Evolutionary conservation across 2,113 vertebrate genomes (phyloP).

Genomic region (Sceloporus undulatus): DNA sequence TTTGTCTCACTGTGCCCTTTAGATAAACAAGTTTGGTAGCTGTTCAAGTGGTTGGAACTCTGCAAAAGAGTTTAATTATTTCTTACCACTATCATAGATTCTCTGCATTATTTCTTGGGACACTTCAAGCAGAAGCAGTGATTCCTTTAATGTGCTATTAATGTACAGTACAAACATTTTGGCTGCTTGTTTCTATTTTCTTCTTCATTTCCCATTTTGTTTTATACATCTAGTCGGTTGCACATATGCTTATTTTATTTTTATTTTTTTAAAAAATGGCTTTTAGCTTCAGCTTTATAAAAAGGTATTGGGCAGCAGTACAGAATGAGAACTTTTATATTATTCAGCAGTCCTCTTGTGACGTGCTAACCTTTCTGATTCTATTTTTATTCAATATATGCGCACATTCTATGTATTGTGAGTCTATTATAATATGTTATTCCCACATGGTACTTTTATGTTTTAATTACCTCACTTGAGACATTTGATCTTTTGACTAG

Average conservation of each 20-base stretch:
- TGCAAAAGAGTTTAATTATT: background rate
- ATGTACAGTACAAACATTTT: background rate
- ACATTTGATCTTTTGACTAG: background rate
- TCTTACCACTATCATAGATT: background rate
- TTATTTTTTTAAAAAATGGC: background rate
- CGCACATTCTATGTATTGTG: background rate
- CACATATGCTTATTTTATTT: background rate
- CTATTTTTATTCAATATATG: background rate
- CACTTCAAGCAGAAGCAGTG: background rate
- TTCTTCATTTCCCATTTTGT: background rate
- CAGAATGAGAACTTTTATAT: background rate
- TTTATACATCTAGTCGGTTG: slow-evolving; percentile 1
- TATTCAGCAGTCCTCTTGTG: background rate
- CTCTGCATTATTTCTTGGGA: background rate
- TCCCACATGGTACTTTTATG: background rate
- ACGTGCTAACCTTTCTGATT: background rate
- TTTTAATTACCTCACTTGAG: slow-evolving; percentile 35
- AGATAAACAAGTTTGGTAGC: background rate
- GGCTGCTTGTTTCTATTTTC: slow-evolving; percentile 20
- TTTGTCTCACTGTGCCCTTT: background rate
- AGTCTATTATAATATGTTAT: background rate
- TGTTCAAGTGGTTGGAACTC: background rate
- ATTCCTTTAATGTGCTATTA: background rate
- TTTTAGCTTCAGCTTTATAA: slow-evolving; percentile 13
- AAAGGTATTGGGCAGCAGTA: background rate